Evolutionary conservation across 2,797 vertebrate genomes (phyloP).

Genomic region (Spondyliosoma cantharus): DNA sequence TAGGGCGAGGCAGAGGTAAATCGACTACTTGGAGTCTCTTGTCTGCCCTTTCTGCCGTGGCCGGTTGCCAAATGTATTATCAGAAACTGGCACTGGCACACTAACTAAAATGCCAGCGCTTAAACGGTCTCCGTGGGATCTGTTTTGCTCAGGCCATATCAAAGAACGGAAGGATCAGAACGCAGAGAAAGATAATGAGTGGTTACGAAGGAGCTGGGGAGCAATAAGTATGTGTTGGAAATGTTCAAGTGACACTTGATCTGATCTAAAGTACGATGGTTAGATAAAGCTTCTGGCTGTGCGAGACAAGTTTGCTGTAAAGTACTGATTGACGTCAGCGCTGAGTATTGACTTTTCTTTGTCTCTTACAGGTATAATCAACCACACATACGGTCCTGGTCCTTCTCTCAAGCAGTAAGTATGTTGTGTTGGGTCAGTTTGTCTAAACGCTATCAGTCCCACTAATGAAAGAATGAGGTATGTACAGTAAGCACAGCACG

Average conservation of each 20-base stretch:
- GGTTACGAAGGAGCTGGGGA: conserved; percentile 41
- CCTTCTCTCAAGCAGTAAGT: conserved; percentile 89
- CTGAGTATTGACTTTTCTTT: conserved; percentile 27
- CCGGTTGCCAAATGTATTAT: conserved; percentile 65
- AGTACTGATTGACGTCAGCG: background rate
- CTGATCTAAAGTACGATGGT: conserved; percentile 18
- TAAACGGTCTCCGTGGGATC: conserved; percentile 36
- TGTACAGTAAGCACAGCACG: background rate
- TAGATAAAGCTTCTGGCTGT: background rate
- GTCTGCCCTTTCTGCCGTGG: conserved; percentile 51
- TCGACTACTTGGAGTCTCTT: conserved; percentile 59
- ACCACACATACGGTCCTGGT: conserved; percentile 84
- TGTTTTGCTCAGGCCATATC: conserved; percentile 44
- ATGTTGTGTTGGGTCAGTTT: conserved; percentile 4
- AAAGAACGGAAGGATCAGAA: conserved; percentile 53
- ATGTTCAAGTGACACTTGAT: conserved; percentile 29
- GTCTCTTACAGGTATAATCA: conserved; percentile 82
- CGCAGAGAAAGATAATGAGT: conserved; percentile 63
- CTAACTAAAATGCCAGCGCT: conserved; percentile 32
- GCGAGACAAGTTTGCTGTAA: conserved; percentile 13
- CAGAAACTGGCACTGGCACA: conserved; percentile 43
- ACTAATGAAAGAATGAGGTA: background rate
- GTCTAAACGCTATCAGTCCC: background rate
- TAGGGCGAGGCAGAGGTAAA: conserved; percentile 74
- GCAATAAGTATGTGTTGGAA: conserved; percentile 55